Percentiles rank a stretch among this genome's conserved stretches.
Conservation (phyloP, 2,888 invertebrate genomes). For the Calliphora vomitoria region DNA sequence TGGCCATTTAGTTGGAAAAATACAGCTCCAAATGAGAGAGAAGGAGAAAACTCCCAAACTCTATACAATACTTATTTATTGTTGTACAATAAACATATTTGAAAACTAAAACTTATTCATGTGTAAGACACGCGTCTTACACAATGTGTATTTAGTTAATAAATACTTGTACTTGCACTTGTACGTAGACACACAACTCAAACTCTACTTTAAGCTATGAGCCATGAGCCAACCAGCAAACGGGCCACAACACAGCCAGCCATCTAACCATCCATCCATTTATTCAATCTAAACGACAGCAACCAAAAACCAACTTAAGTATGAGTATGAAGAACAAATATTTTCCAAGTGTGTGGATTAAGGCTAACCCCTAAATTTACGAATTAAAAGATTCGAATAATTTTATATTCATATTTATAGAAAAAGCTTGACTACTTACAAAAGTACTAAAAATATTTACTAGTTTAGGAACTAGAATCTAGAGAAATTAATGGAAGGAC, state of each 20-base stretch:
- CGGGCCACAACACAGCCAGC: neutral
- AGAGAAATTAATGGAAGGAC: no score
- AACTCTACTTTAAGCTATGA: neutral
- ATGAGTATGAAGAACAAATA: neutral
- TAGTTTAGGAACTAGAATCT: no score
- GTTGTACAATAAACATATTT: neutral
- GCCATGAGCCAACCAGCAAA: constrained; percentile 3
- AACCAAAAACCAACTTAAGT: neutral
- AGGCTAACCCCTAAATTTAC: neutral
- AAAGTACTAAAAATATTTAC: no score
- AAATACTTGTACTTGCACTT: neutral
- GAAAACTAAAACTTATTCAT: constrained; percentile 51
- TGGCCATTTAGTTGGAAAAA: neutral
- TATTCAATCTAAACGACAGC: neutral
- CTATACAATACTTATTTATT: neutral
- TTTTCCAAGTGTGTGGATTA: neutral
- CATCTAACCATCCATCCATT: constrained; percentile 14
- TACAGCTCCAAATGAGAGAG: neutral
- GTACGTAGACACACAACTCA: no score
- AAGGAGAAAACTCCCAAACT: neutral
- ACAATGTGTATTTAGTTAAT: constrained; percentile 18
- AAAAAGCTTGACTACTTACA: no score
- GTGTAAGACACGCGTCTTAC: constrained; percentile 51
- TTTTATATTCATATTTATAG: no score
- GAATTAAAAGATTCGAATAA: no score